A percentile compares a stretch with the other conserved stretches of the same genome.
phyloP scores from a whole-genome alignment of 2,888 invertebrate species.

The Abrostola tripartita region DNA sequence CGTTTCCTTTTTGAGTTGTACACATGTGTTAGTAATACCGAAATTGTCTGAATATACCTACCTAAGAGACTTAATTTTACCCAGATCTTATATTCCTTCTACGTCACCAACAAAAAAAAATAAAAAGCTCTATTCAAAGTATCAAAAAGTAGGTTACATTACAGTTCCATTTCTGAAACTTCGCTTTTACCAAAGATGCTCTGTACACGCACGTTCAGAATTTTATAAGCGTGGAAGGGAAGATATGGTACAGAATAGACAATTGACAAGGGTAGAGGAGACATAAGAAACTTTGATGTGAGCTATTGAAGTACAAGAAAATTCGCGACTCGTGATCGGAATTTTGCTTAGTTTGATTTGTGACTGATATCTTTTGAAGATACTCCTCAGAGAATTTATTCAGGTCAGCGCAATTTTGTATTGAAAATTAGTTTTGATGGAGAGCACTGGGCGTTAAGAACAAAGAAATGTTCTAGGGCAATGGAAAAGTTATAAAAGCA shows the following conservation, averaged over 20 bases:
- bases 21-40: too few relatives aligned
- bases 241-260: slow-evolving; percentile 71
- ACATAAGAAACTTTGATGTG: slow-evolving; percentile 77
- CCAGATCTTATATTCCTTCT: slow-evolving; percentile 2
- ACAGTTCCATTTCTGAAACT: slow-evolving; percentile 48
- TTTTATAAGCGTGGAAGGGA: slow-evolving; percentile 58
- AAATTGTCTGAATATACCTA: background rate
- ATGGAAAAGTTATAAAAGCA: slow-evolving; percentile 38
- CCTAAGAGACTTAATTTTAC: slow-evolving; percentile 2
- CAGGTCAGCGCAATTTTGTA: slow-evolving; percentile 48
- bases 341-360: slow-evolving; percentile 71
- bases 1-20: too few relatives aligned
- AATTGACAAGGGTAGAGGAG: slow-evolving; percentile 77
- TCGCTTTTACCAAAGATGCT: slow-evolving; percentile 41
- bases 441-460: slow-evolving; percentile 33
- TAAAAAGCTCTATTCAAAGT: slow-evolving; percentile 33
- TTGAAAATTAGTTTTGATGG: slow-evolving; percentile 54
- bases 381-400: slow-evolving; percentile 52
- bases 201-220: slow-evolving; percentile 45
- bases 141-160: slow-evolving; percentile 50
- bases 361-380: slow-evolving; percentile 64
- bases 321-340: slow-evolving; percentile 74
- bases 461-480: slow-evolving; percentile 36
- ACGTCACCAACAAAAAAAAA: slow-evolving; percentile 26
- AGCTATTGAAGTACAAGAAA: slow-evolving; percentile 74